Evolutionary conservation across 2,113 vertebrate genomes (phyloP).

Genomic region (Cyrtonyx montezumae): DNA sequence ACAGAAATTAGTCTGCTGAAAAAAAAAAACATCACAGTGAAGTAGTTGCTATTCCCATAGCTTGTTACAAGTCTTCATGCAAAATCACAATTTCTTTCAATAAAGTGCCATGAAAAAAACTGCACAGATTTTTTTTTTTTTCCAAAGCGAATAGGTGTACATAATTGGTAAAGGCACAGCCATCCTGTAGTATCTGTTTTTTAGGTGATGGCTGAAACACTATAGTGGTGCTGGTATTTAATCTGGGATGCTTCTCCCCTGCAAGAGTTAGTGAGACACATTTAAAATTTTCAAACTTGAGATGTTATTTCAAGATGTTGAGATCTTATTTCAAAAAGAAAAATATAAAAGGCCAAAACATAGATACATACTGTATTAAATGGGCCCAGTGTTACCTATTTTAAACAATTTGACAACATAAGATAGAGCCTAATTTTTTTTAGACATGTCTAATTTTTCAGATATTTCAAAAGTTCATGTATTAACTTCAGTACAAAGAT

Average conservation of each 20-base stretch:
- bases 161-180: background rate
- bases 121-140: background rate
- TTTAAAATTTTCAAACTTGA: background rate
- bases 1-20: conserved; percentile 49
- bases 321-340: background rate
- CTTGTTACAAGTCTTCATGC: background rate
- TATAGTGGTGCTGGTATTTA: background rate
- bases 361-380: background rate
- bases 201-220: background rate
- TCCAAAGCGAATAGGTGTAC: background rate
- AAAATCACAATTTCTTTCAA: conserved; percentile 5
- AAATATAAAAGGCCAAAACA: background rate
- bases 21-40: background rate
- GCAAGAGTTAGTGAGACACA: background rate
- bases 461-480: background rate
- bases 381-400: background rate
- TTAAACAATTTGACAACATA: background rate
- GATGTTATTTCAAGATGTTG: too few relatives aligned
- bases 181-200: background rate
- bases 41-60: background rate
- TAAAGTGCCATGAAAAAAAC: background rate
- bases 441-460: background rate
- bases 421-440: background rate
- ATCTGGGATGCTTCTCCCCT: background rate
- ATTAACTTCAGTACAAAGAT: background rate